Conservation (phyloP, 2,113 vertebrate genomes). For the Pseudorhombus dupliciocellatus region DNA sequence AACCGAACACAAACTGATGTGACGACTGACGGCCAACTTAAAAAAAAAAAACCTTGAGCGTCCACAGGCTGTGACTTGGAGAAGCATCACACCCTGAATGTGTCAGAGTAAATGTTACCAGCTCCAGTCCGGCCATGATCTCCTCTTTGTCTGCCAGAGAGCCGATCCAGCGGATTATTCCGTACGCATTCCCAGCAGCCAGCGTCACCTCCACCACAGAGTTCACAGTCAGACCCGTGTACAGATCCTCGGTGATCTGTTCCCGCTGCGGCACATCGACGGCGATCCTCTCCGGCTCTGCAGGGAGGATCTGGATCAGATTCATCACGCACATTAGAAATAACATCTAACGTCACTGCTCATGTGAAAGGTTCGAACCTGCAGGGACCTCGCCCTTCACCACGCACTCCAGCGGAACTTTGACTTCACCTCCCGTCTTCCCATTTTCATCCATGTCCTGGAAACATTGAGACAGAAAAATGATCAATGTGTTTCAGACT, state of each 20-base stretch:
- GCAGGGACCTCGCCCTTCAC: slow-evolving; percentile 77
- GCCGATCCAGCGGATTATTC: slow-evolving; percentile 89
- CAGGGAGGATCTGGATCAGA: neutral
- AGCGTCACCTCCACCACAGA: slow-evolving; percentile 85
- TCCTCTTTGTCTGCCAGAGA: slow-evolving; percentile 57
- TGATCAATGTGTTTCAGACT: neutral
- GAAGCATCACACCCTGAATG: no score
- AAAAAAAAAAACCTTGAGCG: neutral
- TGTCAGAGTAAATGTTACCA: slow-evolving; percentile 74
- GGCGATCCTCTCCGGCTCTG: slow-evolving; percentile 45
- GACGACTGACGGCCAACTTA: neutral
- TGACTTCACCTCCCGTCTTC: slow-evolving; percentile 68
- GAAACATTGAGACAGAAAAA: slow-evolving; percentile 16
- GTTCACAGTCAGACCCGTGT: slow-evolving; percentile 68
- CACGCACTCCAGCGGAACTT: slow-evolving; percentile 75
- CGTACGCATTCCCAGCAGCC: slow-evolving; percentile 65
- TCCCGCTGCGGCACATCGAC: neutral
- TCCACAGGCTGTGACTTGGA: no score
- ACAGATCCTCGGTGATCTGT: neutral
- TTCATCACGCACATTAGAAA: neutral
- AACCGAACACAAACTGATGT: neutral
- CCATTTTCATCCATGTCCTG: slow-evolving; percentile 81
- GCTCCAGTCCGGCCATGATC: slow-evolving; percentile 84
- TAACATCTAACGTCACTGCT: rapidly evolving
- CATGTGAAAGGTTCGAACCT: slow-evolving; percentile 60